These are phyloP conservation scores for Caenorhabditis remanei DNA, from an alignment of 1,140 invertebrate genomes.

Conservation along the genomic window DNA sequence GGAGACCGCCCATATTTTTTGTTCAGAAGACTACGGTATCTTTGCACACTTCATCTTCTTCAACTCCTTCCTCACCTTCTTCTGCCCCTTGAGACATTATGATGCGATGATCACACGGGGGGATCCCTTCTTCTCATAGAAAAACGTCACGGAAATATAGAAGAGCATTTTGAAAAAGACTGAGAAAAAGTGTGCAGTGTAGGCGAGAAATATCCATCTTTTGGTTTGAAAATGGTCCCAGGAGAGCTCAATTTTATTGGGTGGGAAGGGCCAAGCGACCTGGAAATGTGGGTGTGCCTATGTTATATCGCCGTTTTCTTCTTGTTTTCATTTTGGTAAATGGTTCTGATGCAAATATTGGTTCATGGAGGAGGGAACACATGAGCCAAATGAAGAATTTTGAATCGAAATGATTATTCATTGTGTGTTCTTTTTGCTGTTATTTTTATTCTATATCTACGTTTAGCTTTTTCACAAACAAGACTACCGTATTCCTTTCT, in stretches of 20 bases:
- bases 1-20: not conserved
- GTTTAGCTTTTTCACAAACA: no score
- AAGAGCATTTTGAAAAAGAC: not conserved
- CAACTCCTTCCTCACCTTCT: not conserved
- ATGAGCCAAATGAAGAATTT: no score
- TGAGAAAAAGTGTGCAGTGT: constrained; percentile 20
- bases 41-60: not conserved
- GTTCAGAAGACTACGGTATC: constrained; percentile 15
- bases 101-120: constrained; percentile 20
- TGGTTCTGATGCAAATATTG: not conserved
- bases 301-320: not conserved
- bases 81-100: constrained; percentile 25
- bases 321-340: not conserved
- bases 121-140: not conserved
- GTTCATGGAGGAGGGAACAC: not conserved
- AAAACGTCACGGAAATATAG: not conserved
- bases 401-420: no score
- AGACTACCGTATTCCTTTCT: no score
- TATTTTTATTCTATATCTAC: no score
- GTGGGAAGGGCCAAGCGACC: not conserved
- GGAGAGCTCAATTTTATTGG: not conserved
- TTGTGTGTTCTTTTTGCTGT: no score
- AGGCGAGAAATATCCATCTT: constrained; percentile 42
- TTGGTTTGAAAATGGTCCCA: constrained; percentile 19
- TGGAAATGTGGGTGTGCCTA: constrained; percentile 7